A percentile compares a stretch with the other conserved stretches of the same genome.
Evolutionary conservation across 1,140 invertebrate species (phyloP).

Genomic region (Ephestia elutella): DNA sequence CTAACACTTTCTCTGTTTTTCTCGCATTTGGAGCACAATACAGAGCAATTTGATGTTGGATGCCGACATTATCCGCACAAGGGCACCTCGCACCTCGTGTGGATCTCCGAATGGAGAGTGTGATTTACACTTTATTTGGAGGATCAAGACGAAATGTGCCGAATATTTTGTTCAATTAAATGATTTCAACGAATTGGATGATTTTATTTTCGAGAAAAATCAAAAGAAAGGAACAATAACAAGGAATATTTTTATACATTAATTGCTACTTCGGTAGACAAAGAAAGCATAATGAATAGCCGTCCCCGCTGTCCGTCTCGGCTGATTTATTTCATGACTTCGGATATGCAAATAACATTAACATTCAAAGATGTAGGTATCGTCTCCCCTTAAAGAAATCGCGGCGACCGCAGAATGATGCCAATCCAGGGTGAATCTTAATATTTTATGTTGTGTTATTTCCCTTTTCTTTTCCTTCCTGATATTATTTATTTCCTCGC

Average conservation of each 20-base stretch:
- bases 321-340: conserved; percentile 74
- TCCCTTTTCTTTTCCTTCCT: conserved; percentile 68
- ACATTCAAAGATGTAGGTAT: conserved; percentile 70
- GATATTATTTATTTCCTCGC: conserved; percentile 70
- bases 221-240: conserved; percentile 18
- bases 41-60: conserved; percentile 64
- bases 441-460: conserved; percentile 75
- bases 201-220: conserved; percentile 13
- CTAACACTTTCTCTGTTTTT: conserved; percentile 69
- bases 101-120: conserved; percentile 50
- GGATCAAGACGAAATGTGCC: conserved; percentile 28
- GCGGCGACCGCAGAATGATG: conserved; percentile 65
- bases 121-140: conserved; percentile 52
- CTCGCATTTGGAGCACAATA: conserved; percentile 68
- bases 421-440: conserved; percentile 71
- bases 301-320: conserved; percentile 63
- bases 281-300: conserved; percentile 64
- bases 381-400: conserved; percentile 57
- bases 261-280: conserved; percentile 62
- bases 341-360: conserved; percentile 73
- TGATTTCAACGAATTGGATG: conserved; percentile 10
- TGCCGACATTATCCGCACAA: conserved; percentile 58
- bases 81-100: conserved; percentile 38
- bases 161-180: conserved; percentile 12
- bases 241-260: conserved; percentile 41